phyloP scores from a whole-genome alignment of 64 coral and sea anemone genomes.

The Trachythela sp. region DNA sequence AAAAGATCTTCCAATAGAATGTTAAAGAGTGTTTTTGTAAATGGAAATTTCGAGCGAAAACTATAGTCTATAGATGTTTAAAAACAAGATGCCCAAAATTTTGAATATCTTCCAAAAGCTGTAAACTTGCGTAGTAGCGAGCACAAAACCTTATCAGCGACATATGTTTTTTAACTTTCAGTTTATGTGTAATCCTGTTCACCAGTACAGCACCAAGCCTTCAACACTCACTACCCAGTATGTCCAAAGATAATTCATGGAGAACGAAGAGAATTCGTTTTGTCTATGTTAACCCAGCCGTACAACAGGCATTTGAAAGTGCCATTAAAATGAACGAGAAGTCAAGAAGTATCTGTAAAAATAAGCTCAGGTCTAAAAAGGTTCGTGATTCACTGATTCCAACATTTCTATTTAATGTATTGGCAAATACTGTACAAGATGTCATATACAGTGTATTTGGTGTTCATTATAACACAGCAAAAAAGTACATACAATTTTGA shows the following conservation, averaged over 20 bases:
- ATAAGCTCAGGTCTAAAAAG: not conserved
- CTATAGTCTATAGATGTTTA: too few species aligned
- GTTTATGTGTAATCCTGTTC: conserved; percentile 83
- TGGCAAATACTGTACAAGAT: not conserved
- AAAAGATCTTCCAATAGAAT: too few species aligned
- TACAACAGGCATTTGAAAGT: conserved; percentile 45
- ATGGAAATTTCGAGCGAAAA: too few species aligned
- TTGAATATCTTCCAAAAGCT: too few species aligned
- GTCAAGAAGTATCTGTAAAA: not conserved
- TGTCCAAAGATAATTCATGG: not conserved
- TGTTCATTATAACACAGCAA: too few species aligned
- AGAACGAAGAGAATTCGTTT: conserved; percentile 61
- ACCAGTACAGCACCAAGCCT: conserved; percentile 46
- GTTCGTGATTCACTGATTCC: not conserved
- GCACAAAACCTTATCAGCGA: too few species aligned
- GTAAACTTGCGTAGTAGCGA: too few species aligned
- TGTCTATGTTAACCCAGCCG: conserved; percentile 67
- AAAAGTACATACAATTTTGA: too few species aligned
- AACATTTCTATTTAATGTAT: not conserved
- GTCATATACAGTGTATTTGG: not conserved
- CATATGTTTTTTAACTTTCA: conserved; percentile 3
- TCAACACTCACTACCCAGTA: conserved; percentile 47
- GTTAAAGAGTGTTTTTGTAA: too few species aligned
- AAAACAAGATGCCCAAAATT: too few species aligned
- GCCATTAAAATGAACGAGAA: conserved; percentile 34